Evolutionary conservation across 1,140 invertebrate genomes (phyloP).

Genomic region (Venturia canescens): DNA sequence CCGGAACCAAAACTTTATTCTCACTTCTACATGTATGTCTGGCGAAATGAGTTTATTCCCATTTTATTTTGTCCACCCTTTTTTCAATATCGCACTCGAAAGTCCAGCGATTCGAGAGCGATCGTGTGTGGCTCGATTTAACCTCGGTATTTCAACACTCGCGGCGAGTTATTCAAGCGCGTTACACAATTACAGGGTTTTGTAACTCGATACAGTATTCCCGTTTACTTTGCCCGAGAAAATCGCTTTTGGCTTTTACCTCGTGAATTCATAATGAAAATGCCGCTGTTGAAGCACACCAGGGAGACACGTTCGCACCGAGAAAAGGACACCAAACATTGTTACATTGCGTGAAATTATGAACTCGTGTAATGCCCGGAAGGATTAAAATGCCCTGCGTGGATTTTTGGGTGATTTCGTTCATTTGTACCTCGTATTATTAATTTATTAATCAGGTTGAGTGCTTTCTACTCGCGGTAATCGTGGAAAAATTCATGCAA

Average conservation of each 20-base stretch:
- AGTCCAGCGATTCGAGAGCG: neutral
- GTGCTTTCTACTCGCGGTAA: constrained; percentile 41
- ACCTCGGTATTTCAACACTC: neutral
- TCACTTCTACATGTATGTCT: neutral
- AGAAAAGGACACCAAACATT: neutral
- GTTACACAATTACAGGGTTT: constrained; percentile 24
- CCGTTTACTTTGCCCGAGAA: neutral
- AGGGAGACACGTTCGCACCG: neutral
- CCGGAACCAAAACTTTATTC: constrained; percentile 8
- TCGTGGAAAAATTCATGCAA: constrained; percentile 15
- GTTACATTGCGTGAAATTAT: constrained; percentile 6
- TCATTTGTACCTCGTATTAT: constrained; percentile 6
- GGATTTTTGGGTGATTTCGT: constrained; percentile 4
- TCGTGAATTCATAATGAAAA: constrained; percentile 21
- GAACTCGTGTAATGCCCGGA: constrained; percentile 28
- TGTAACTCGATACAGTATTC: constrained; percentile 29
- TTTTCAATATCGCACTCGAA: constrained; percentile 8
- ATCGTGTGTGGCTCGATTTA: neutral
- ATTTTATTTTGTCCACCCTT: constrained; percentile 22
- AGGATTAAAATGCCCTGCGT: constrained; percentile 14
- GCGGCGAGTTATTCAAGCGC: constrained; percentile 13
- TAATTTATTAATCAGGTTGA: constrained; percentile 31
- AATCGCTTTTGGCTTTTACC: constrained; percentile 31
- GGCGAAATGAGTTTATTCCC: constrained; percentile 18
- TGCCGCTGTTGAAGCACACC: neutral